phyloP scores from a whole-genome alignment of 2,888 invertebrate genomes.

The Trissolcus brochymenae region DNA sequence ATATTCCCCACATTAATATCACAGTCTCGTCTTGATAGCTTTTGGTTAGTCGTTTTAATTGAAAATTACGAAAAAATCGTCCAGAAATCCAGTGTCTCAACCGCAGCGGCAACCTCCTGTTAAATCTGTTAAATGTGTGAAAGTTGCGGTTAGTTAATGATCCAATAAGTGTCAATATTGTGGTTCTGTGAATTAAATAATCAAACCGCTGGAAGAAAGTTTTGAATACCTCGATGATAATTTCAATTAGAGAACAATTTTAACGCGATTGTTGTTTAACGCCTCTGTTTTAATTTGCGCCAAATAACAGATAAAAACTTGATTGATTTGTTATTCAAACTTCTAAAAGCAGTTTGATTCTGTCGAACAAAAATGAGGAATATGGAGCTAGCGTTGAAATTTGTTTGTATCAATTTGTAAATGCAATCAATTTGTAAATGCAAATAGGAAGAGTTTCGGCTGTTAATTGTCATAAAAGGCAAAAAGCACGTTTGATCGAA shows the following conservation, averaged over 20 bases:
- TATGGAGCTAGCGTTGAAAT: conserved; percentile 5
- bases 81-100: not conserved
- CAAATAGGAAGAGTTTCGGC: not conserved
- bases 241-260: no score
- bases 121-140: conserved; percentile 28
- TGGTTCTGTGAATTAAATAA: conserved; percentile 22
- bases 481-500: conserved; percentile 39
- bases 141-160: conserved; percentile 32
- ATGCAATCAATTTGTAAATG: no score
- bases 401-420: not conserved
- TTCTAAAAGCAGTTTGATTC: not conserved
- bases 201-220: conserved; percentile 15
- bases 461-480: conserved; percentile 41
- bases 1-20: not conserved
- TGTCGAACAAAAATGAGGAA: no score
- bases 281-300: no score
- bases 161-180: conserved; percentile 13
- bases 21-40: not conserved
- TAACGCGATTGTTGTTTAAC: no score
- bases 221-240: not conserved
- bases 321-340: not conserved
- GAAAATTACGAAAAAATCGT: not conserved
- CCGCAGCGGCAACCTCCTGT: not conserved
- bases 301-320: not conserved
- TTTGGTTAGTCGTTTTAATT: conserved; percentile 1